These are phyloP conservation scores for Noctilio leporinus DNA, from an alignment of 2,113 vertebrate species.

Conservation along the genomic window DNA sequence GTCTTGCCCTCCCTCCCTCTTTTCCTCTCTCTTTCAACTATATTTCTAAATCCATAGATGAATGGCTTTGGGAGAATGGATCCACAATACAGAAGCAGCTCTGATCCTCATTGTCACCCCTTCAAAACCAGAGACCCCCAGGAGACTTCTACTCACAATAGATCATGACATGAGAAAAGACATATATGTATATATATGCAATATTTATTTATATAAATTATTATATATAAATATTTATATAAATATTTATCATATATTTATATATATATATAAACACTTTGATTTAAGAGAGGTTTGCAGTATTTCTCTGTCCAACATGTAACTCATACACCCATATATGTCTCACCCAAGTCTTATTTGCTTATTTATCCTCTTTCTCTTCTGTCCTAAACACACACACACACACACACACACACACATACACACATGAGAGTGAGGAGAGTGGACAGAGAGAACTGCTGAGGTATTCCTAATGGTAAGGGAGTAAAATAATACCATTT, in stretches of 20 bases:
- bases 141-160: neutral
- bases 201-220: no score
- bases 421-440: neutral
- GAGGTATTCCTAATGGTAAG: neutral
- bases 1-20: no score
- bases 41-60: neutral
- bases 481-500: neutral
- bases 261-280: neutral
- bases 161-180: neutral
- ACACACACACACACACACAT: neutral
- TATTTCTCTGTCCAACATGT: neutral
- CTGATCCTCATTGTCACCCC: neutral
- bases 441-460: neutral
- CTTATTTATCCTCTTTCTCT: neutral
- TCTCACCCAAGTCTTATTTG: neutral
- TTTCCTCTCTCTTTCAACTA: neutral
- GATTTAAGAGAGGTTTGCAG: neutral
- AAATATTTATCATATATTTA: no score
- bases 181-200: no score
- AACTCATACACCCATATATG: neutral
- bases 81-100: neutral
- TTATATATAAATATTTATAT: no score
- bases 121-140: neutral
- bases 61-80: neutral
- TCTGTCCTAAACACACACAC: neutral